Base-by-base conservation (phyloP, 2,113 vertebrate species). In the Cavia aperea region DNA sequence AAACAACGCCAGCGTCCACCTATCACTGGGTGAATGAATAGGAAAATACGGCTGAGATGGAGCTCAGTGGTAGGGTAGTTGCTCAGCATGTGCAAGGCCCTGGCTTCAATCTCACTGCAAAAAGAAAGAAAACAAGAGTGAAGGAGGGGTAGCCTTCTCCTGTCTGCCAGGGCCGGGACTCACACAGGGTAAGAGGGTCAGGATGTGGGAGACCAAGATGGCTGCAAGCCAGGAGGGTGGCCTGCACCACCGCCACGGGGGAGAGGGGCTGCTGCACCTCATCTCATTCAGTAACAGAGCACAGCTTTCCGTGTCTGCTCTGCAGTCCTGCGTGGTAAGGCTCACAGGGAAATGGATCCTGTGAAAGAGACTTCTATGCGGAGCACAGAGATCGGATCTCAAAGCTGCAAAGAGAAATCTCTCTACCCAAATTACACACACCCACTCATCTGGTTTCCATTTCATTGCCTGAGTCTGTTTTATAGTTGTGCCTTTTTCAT, bases 401-500 rank as follows among this genome's bases (percentile, higher is more conserved):
- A 95, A 90, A 96, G 60, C 94, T 81, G 95, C 96, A 95, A 82
- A 18, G 77, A 97, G 95, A 94, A 97, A 93, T 90, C 94, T n/a
- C 94, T 92, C 96, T 96, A 95, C 93, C 95, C 85, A 46, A 95
- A 96, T 96, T 95, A 96, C 65, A 63, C 95, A 92, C 93, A 94
- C 94, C 92, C 90, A 93, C 94, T 97, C 94, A 95, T 97, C 96
- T 98, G 97, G 97, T 97, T 97, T 96, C 96, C 97, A 97, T 97
- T 97, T 97, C 95, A 96, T 87, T 97, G 96, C 97, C 96, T 0
- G 49, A 95, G 86, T 87, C 94, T 97, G 95, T 96, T 98, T 98
- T 97, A 97, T 89, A 96, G 97, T 97, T 13, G 0, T 97, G 97
- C 96, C 96, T 97, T 98, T 97, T 97, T 97, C 96, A 95, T 92